A percentile compares a stretch with the other conserved stretches of the same genome.
Conservation (phyloP, 2,797 vertebrate genomes). For the Antennarius maculatus region DNA sequence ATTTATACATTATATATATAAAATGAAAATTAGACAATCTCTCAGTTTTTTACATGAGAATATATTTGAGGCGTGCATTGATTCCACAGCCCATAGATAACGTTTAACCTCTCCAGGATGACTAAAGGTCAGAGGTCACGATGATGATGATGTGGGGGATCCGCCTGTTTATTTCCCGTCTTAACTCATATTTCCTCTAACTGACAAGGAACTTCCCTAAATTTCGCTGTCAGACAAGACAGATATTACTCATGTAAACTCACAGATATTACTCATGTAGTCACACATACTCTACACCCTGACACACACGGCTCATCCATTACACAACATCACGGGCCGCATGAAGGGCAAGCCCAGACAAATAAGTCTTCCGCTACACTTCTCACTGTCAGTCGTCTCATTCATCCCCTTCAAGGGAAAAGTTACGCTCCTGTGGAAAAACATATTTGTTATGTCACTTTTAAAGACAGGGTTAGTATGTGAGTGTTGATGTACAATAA, state of each 20-base stretch:
- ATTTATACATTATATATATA: too few relatives aligned
- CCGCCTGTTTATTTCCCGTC: slow-evolving; percentile 45
- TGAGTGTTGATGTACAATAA: slow-evolving; percentile 21
- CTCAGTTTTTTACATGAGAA: too few relatives aligned
- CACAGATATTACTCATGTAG: too few relatives aligned
- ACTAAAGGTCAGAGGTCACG: slow-evolving; percentile 34
- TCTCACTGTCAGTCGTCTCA: slow-evolving; percentile 15
- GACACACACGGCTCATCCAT: slow-evolving; percentile 58
- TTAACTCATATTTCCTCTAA: slow-evolving; percentile 45
- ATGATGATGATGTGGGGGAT: not conserved
- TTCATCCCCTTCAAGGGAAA: slow-evolving; percentile 18
- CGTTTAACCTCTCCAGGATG: slow-evolving; percentile 29
- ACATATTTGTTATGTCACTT: slow-evolving; percentile 35
- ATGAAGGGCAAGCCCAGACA: slow-evolving; percentile 61
- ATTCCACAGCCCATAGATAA: not conserved
- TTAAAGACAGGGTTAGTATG: slow-evolving; percentile 5
- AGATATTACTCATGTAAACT: slow-evolving; percentile 46
- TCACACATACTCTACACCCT: slow-evolving; percentile 39
- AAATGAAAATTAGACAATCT: too few relatives aligned
- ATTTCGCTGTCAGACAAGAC: slow-evolving; percentile 22
- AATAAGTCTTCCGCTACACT: slow-evolving; percentile 28
- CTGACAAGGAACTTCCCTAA: slow-evolving; percentile 36
- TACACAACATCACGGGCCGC: slow-evolving; percentile 36
- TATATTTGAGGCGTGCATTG: not conserved
- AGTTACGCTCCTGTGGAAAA: slow-evolving; percentile 27